Evolutionary conservation across 2,888 invertebrate genomes (phyloP).

Genomic region (Ecliptopera silaceata): DNA sequence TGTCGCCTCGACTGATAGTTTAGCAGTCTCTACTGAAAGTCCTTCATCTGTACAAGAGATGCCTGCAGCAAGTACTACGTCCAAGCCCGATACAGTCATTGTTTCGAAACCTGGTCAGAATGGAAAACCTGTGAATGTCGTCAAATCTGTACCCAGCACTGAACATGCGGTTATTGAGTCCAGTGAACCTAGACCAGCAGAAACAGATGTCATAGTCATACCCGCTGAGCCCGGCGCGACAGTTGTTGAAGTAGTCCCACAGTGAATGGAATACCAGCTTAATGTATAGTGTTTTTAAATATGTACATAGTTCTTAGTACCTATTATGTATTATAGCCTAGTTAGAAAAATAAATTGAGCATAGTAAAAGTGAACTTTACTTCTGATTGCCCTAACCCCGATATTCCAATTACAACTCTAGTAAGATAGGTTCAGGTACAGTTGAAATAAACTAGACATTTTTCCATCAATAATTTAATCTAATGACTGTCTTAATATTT

Average conservation of each 20-base stretch:
- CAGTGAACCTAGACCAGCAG: conserved; percentile 9
- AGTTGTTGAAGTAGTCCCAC: conserved; percentile 60
- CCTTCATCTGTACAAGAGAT: conserved; percentile 1
- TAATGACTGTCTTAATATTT: conserved; percentile 72
- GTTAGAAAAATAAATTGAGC: conserved; percentile 39
- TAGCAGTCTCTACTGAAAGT: conserved; percentile 6
- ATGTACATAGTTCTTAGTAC: conserved; percentile 33
- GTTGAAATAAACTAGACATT: conserved; percentile 13
- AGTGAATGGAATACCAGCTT: conserved; percentile 40
- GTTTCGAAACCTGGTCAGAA: neutral
- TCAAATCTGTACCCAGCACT: conserved; percentile 3
- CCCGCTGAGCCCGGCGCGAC: conserved; percentile 61
- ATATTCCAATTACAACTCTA: neutral
- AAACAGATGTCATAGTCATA: conserved; percentile 34
- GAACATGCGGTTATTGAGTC: conserved; percentile 16
- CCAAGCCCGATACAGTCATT: neutral
- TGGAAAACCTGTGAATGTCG: neutral
- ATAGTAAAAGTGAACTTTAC: conserved; percentile 19
- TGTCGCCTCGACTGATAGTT: conserved; percentile 4
- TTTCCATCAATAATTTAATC: conserved; percentile 37
- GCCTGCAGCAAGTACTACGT: neutral
- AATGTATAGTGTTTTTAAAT: conserved; percentile 24
- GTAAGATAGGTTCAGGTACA: neutral
- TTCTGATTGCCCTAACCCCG: neutral
- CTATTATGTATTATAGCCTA: conserved; percentile 25